Evolutionary conservation across 2,797 vertebrate genomes (phyloP).

Genomic region (Apogon talboti): DNA sequence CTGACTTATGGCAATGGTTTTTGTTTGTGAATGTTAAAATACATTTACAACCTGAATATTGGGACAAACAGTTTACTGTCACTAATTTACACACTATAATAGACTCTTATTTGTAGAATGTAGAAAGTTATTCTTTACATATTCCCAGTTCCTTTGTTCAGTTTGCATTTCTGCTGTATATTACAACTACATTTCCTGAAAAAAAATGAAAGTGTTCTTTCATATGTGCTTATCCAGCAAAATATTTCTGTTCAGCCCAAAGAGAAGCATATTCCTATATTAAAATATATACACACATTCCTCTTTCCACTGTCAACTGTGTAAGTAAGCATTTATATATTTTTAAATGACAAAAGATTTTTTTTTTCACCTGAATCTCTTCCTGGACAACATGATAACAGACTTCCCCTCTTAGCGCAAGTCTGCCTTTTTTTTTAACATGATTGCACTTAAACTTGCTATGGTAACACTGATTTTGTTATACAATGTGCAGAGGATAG

Average conservation of each 20-base stretch:
- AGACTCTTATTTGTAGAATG: constrained; percentile 81
- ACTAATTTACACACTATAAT: constrained; percentile 84
- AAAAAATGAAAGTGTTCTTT: constrained; percentile 77
- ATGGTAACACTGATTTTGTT: constrained; percentile 92
- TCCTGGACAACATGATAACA: constrained; percentile 88
- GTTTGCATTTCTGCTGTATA: constrained; percentile 76
- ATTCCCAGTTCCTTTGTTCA: constrained; percentile 74
- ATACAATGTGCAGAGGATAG: constrained; percentile 90
- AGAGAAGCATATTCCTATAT: constrained; percentile 80
- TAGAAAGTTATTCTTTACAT: constrained; percentile 85
- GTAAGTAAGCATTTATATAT: constrained; percentile 77
- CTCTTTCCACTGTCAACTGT: constrained; percentile 72
- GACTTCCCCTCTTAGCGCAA: constrained; percentile 84
- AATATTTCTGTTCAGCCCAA: constrained; percentile 81
- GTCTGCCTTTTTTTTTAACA: constrained; percentile 86
- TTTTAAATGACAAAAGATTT: constrained; percentile 65
- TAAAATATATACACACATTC: constrained; percentile 87
- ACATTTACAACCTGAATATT: constrained; percentile 85
- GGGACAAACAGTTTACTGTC: constrained; percentile 82
- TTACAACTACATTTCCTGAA: constrained; percentile 81
- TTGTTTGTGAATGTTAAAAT: constrained; percentile 78
- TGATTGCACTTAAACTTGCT: constrained; percentile 90
- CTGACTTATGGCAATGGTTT: constrained; percentile 69
- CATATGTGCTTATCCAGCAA: constrained; percentile 84
- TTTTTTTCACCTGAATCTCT: constrained; percentile 84